Conservation (phyloP, 1,140 invertebrate genomes). For the Euwallacea similis region DNA sequence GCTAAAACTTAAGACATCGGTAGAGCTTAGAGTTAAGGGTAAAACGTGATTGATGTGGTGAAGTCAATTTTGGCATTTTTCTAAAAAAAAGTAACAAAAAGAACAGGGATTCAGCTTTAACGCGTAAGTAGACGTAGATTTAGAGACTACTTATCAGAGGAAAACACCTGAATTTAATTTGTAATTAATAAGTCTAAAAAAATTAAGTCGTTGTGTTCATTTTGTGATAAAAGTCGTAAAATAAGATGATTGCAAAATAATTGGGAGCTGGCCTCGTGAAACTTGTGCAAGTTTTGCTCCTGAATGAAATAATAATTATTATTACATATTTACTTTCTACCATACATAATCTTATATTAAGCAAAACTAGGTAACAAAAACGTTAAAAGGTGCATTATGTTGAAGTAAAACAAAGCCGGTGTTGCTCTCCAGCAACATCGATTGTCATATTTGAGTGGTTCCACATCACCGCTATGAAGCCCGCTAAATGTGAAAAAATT, state of each 20-base stretch:
- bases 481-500: not conserved
- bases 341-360: not conserved
- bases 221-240: constrained; percentile 26
- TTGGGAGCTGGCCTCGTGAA: constrained; percentile 18
- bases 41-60: not conserved
- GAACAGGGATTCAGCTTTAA: not conserved
- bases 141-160: not conserved
- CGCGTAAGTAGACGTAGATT: not conserved
- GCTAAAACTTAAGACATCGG: too few relatives aligned
- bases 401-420: not conserved
- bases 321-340: not conserved
- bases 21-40: not conserved
- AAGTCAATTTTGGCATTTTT: not conserved
- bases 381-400: not conserved
- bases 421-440: not conserved
- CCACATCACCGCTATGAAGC: not conserved
- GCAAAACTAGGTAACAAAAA: not conserved
- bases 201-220: constrained; percentile 25
- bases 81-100: not conserved
- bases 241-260: constrained; percentile 12
- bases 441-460: not conserved
- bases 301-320: not conserved
- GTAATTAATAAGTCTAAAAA: not conserved
- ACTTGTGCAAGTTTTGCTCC: constrained; percentile 14
- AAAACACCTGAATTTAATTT: not conserved